Evolutionary conservation across 2,888 invertebrate genomes (phyloP), one percentile per base, ranked within the genome.

Genomic region (Sinotaia quadrata): DNA sequence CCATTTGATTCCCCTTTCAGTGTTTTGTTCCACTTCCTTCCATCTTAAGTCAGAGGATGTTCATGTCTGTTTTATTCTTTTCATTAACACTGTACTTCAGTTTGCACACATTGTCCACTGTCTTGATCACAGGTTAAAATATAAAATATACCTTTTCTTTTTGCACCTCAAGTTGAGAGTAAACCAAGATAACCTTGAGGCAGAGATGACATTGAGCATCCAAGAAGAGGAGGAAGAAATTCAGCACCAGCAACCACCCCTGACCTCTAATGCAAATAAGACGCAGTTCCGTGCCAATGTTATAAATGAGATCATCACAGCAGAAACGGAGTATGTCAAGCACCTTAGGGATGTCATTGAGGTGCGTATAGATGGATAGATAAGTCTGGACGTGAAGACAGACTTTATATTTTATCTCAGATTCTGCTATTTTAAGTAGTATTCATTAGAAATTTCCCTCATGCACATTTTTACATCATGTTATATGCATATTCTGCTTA

Each of bases 261-360:
- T 90, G 44, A 91, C 91, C 76, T 89, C 91, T 60, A 91, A 91
- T 34, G 87, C 91, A 57, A 87, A 92, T 66, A 90, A 90, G 76
- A 90, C 91, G 78, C 90, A 91, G 77, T 87, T 90, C 10, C 81
- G 90, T 27, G 88, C 88, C 24, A 94, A 93, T 87, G 93, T 95
- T 21, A 92, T 95, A 71, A 92, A 93, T 58, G 95, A 95, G 87
- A 91, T 95, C 76, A 91, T 95, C 76, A 92, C 93, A 83, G 95
- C 95, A 0, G 95, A 95, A 88, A 89, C 93, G 47, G 95, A 95
- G 87, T 95, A 95, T 88, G 94, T 95, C 15, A 93, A 93, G 84
- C 92, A 94, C 76, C 89, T 95, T 63, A 88, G 89, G 74, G 91
- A 92, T 85, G 90, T 92, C 24, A 90, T 91, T 7, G 90, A 91